phyloP scores from a whole-genome alignment of 2,113 vertebrate species.

The Panurus biarmicus region DNA sequence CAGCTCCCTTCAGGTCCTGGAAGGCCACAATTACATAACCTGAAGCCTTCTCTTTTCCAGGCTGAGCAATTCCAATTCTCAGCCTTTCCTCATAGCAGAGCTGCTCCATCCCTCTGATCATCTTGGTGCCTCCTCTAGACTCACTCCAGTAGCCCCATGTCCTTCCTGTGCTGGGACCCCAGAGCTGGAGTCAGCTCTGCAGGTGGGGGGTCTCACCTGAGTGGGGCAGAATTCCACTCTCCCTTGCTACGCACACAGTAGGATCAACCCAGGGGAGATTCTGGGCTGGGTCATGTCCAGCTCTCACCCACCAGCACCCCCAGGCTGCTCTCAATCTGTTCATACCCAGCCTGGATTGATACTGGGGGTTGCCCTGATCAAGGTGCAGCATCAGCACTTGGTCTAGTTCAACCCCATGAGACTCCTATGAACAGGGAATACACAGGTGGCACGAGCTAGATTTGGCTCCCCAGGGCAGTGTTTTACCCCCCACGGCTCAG shows the following conservation, averaged over 20 bases:
- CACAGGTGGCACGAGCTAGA: fast-evolving
- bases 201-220: neutral
- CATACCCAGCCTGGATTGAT: neutral
- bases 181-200: neutral
- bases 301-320: neutral
- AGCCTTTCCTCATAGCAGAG: neutral
- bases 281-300: neutral
- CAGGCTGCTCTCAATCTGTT: neutral
- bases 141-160: neutral
- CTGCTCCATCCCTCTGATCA: neutral
- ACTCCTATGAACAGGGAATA: neutral
- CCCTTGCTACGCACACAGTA: neutral
- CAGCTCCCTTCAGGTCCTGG: neutral
- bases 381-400: neutral
- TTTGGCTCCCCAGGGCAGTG: neutral
- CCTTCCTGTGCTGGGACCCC: neutral
- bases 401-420: neutral
- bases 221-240: neutral
- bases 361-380: neutral
- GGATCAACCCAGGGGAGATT: neutral
- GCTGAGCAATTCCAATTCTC: neutral
- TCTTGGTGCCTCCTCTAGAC: neutral
- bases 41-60: neutral
- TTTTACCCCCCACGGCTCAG: neutral
- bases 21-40: neutral